A percentile compares a stretch with the other conserved stretches of the same genome.
Conservation (phyloP, 2,888 invertebrate genomes). For the Microdon myrmicae region DNA sequence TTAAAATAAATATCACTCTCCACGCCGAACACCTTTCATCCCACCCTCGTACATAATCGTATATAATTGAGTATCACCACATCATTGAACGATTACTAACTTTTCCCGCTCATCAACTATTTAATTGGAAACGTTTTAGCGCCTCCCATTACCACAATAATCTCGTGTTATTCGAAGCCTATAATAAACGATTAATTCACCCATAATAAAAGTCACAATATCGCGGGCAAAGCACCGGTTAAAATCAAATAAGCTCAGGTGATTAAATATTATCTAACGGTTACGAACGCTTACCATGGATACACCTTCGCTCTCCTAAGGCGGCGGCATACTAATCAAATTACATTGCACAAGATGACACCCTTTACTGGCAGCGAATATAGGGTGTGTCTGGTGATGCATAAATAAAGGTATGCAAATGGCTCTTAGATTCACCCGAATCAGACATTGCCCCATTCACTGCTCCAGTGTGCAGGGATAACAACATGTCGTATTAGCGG, state of each 20-base stretch:
- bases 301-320: neutral
- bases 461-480: slow-evolving; percentile 13
- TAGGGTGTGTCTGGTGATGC: slow-evolving; percentile 46
- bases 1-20: no score
- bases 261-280: slow-evolving; percentile 32
- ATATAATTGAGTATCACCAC: no score
- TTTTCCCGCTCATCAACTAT: no score
- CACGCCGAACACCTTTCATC: no score
- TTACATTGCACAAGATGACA: slow-evolving; percentile 48
- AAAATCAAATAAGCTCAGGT: slow-evolving; percentile 39
- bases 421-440: slow-evolving; percentile 26
- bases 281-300: slow-evolving; percentile 6
- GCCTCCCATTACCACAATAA: no score
- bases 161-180: no score
- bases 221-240: no score
- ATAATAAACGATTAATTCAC: no score
- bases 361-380: slow-evolving; percentile 40
- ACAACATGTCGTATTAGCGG: slow-evolving; percentile 4
- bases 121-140: no score
- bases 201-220: no score
- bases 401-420: slow-evolving; percentile 40
- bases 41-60: no score
- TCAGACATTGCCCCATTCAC: slow-evolving; percentile 6
- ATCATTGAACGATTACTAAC: no score
- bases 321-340: slow-evolving; percentile 47